Evolutionary conservation across 2,888 invertebrate species (phyloP), one percentile per base, ranked within the genome.

Genomic region (Polymixis lichenea): DNA sequence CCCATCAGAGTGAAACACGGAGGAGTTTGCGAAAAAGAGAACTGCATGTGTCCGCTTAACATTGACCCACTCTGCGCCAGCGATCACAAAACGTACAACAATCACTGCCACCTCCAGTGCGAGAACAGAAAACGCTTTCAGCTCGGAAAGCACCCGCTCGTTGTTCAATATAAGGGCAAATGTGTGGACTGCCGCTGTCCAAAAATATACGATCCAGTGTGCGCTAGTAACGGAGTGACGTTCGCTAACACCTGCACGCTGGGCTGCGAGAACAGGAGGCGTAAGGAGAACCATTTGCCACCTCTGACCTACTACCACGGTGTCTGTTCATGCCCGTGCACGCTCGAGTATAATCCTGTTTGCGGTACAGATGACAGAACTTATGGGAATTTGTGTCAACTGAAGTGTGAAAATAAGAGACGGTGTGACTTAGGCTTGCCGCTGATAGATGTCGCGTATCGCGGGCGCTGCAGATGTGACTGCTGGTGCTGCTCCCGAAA

Each of bases 211-310:
- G 72, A 72, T 1, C 92, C 91, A 0, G 90, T 93, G 0, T 93
- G 93, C 64, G 92, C 89, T 2, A 90, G 87, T 17, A 89, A 92
- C 65, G 80, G 76, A 0, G 79, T 83, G 1, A 92, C 90, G 0
- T 93, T 91, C 73, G 17, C 51, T 0, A 93, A 90, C 68, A 49
- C 68, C 13, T 93, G 93, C 71, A 56, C 80, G 17, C 77, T 93
- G 15, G 56, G 73, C 6, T 92, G 91, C 49, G 88, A 87, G 22
- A 92, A 91, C 64, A 38, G 75, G 53, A 85, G 68, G 22, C 87
- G 81, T 7, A 64, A 61, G 9, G 13, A 62, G 1, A 64, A 61
- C 5, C 25, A 70, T 0, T 72, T 66, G 15, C 67, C 75, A 0
- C n/a, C 77, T 73, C 38, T 92, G 6, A 76, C 65, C 11, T 65